A percentile compares a stretch with the other conserved stretches of the same genome.
These are phyloP conservation scores for Orthonyx spaldingii DNA, from an alignment of 2,113 vertebrate species.

Conservation along the genomic window DNA sequence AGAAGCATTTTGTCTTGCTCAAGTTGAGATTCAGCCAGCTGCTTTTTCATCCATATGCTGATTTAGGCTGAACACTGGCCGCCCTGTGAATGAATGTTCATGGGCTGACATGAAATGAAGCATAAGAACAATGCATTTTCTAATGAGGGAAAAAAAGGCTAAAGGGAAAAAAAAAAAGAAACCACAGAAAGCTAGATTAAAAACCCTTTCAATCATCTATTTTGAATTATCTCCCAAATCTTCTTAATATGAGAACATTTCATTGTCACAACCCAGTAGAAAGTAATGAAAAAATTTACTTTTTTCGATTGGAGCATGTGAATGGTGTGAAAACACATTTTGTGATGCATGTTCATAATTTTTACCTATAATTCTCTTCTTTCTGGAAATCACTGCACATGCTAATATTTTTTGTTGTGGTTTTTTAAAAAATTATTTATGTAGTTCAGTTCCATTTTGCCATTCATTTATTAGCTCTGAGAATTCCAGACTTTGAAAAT, in stretches of 20 bases:
- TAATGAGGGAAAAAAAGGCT: not conserved
- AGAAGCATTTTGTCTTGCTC: not conserved
- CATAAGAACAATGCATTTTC: fast-evolving
- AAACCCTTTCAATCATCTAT: not conserved
- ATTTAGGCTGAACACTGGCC: not conserved
- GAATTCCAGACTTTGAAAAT: not conserved
- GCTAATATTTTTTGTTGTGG: not conserved
- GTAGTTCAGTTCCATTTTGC: not conserved
- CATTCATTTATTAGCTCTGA: not conserved
- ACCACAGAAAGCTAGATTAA: not conserved
- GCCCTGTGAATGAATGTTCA: not conserved
- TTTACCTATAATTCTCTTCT: not conserved
- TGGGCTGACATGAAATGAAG: not conserved
- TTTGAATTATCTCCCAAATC: not conserved
- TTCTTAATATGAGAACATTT: not conserved
- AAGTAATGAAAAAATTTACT: not conserved
- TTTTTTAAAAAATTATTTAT: not conserved
- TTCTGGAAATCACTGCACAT: not conserved
- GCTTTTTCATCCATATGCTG: not conserved
- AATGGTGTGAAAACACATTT: not conserved
- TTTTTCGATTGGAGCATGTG: not conserved
- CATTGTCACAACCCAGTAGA: not conserved
- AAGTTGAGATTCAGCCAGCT: not conserved
- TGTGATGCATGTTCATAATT: not conserved
- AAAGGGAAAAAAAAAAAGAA: not conserved